These are phyloP conservation scores for Cherax quadricarinatus DNA, from an alignment of 1,140 invertebrate genomes.

Conservation along the genomic window DNA sequence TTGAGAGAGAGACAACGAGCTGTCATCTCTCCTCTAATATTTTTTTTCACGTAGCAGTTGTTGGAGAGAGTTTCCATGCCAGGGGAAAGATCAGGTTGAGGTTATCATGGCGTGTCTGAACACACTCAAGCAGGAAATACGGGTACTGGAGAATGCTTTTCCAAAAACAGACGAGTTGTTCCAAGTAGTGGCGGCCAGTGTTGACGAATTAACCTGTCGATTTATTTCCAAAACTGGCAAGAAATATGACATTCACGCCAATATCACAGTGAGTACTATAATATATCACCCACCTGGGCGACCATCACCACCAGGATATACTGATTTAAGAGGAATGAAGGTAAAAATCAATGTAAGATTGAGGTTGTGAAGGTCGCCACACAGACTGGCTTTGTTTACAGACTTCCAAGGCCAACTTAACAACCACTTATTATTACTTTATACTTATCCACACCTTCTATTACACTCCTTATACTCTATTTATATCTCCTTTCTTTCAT, in stretches of 20 bases:
- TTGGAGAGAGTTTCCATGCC: constrained; percentile 21
- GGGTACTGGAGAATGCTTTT: constrained; percentile 95
- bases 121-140: constrained; percentile 98
- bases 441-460: not conserved
- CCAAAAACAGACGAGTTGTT: constrained; percentile 97
- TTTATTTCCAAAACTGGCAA: constrained; percentile 96
- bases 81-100: constrained; percentile 28
- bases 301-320: not conserved
- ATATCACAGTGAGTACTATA: constrained; percentile 90
- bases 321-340: not conserved
- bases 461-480: not conserved
- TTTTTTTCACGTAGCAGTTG: constrained; percentile 14
- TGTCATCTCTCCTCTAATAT: constrained; percentile 53
- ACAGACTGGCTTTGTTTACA: constrained; percentile 64
- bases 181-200: constrained; percentile 97
- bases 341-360: constrained; percentile 4
- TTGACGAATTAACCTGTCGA: constrained; percentile 97
- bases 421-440: not conserved
- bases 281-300: too few species aligned
- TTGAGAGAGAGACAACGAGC: constrained; percentile 39
- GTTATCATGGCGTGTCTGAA: constrained; percentile 95
- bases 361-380: not conserved
- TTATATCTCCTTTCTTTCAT: too few species aligned
- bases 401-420: constrained; percentile 35
- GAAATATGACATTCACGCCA: constrained; percentile 97